Evolutionary conservation across 2,113 vertebrate species (phyloP).

Genomic region (Paracanthobrama guichenoti): DNA sequence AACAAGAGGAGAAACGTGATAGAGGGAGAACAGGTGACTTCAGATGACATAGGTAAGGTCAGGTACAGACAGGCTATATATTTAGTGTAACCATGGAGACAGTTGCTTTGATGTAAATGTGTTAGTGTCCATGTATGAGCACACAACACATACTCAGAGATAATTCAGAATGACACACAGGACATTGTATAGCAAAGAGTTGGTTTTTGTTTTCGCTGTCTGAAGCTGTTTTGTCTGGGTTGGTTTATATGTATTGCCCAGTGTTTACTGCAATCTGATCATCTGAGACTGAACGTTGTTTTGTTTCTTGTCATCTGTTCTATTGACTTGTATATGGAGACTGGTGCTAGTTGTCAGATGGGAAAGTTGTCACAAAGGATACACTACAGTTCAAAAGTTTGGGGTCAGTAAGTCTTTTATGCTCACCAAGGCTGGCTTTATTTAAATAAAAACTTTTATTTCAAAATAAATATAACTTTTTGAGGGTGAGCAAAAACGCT

Average conservation of each 20-base stretch:
- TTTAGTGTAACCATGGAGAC: neutral
- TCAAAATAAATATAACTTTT: too few relatives aligned
- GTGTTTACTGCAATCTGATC: neutral
- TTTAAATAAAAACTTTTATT: neutral
- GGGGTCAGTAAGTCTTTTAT: neutral
- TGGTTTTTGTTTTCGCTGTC: neutral
- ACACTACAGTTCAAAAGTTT: neutral
- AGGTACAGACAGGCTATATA: neutral
- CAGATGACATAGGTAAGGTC: neutral
- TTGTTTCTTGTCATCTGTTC: neutral
- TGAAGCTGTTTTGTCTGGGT: neutral
- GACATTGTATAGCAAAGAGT: neutral
- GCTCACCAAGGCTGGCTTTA: neutral
- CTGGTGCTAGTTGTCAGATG: neutral
- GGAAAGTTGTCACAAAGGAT: neutral
- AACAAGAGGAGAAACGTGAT: neutral
- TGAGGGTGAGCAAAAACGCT: too few relatives aligned
- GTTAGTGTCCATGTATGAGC: neutral
- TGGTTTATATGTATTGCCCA: neutral
- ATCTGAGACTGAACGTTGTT: neutral
- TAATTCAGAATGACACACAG: neutral
- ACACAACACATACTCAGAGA: neutral
- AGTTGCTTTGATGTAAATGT: neutral
- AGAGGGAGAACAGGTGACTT: conserved; percentile 23
- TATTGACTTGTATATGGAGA: neutral